Conservation (phyloP, 2,113 vertebrate species). For the Miniopterus natalensis region DNA sequence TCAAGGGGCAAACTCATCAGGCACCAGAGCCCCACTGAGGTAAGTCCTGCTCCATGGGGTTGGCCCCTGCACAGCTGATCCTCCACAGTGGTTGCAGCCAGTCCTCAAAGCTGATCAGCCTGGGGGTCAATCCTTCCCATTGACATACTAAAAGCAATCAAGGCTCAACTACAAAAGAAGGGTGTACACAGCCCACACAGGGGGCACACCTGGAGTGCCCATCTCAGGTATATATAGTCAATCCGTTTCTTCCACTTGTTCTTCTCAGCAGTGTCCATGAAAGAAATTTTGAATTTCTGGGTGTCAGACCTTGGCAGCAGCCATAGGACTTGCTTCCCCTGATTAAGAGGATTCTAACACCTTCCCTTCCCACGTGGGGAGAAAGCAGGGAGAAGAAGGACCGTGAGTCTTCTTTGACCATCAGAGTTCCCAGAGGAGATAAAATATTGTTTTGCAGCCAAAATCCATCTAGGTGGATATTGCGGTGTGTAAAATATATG, state of each 20-base stretch:
- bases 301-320: neutral
- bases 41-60: neutral
- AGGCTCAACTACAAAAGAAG: neutral
- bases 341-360: neutral
- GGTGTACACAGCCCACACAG: too few relatives aligned
- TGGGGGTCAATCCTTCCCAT: neutral
- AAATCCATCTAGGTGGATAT: neutral
- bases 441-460: slow-evolving; percentile 18
- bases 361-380: neutral
- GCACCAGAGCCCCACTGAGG: neutral
- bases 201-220: too few relatives aligned
- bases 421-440: neutral
- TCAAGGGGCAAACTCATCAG: neutral
- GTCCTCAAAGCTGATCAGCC: neutral
- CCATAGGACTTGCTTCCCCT: neutral
- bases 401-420: neutral
- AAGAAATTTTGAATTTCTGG: neutral
- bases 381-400: neutral
- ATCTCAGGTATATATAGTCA: neutral
- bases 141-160: neutral
- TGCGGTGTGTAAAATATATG: neutral
- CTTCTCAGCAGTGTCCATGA: neutral
- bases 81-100: neutral
- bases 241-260: neutral
- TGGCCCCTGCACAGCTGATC: neutral